Conservation (phyloP, 2,888 invertebrate species). For the Baccha elongata region DNA sequence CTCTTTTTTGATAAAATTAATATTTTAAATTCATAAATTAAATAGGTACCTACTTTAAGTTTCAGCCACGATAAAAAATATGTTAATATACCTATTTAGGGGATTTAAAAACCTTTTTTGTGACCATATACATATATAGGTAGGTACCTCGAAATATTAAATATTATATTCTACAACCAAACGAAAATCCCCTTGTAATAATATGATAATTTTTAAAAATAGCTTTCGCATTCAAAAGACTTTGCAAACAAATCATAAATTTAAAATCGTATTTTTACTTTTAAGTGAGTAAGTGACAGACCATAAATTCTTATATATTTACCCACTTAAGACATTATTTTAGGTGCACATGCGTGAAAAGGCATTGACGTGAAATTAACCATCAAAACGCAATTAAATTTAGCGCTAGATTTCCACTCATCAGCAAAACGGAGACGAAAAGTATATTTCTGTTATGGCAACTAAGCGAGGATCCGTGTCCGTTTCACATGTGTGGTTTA, state of each 20-base stretch:
- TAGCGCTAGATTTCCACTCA: constrained; percentile 54
- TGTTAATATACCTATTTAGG: too few relatives aligned
- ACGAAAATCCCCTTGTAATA: too few relatives aligned
- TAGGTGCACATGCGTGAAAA: constrained; percentile 58
- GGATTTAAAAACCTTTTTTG: too few relatives aligned
- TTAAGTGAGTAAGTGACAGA: constrained; percentile 59
- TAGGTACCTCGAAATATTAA: too few relatives aligned
- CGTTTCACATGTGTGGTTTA: constrained; percentile 68
- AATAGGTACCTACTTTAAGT: too few relatives aligned
- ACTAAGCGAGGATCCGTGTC: constrained; percentile 67
- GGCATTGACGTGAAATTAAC: constrained; percentile 71
- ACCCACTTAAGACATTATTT: constrained; percentile 64
- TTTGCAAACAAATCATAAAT: constrained; percentile 22
- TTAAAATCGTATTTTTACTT: constrained; percentile 26
- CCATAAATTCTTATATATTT: constrained; percentile 66
- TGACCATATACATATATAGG: too few relatives aligned
- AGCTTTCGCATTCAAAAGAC: background rate
- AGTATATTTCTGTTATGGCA: constrained; percentile 52
- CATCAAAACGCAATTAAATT: constrained; percentile 72
- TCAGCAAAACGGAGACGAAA: constrained; percentile 13
- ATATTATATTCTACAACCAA: too few relatives aligned
- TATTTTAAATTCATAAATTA: too few relatives aligned
- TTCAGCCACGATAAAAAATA: too few relatives aligned
- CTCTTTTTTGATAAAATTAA: too few relatives aligned
- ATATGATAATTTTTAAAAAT: too few relatives aligned